Evolutionary conservation across 2,797 vertebrate genomes (phyloP).

Genomic region (Hozukius guyotensis): DNA sequence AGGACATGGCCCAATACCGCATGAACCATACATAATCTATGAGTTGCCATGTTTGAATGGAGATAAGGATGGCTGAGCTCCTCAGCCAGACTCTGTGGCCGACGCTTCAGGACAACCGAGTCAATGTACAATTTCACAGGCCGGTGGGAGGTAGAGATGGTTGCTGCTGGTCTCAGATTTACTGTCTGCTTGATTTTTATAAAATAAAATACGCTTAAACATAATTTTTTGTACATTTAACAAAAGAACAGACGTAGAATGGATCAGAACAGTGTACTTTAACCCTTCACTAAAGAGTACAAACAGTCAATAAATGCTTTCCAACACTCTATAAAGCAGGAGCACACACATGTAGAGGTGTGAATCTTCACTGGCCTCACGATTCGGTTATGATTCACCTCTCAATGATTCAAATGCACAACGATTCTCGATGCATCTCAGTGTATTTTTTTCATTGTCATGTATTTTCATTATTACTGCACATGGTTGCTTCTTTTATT

Average conservation of each 20-base stretch:
- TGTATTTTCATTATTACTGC: background rate
- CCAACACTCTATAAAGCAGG: too few species aligned
- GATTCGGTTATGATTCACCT: too few species aligned
- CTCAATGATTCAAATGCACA: too few species aligned
- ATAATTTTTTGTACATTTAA: background rate
- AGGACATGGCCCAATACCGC: constrained; percentile 42
- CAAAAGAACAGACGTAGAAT: background rate
- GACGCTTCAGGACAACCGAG: constrained; percentile 25
- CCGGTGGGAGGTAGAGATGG: constrained; percentile 1
- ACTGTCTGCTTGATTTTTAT: background rate
- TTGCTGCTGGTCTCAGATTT: background rate
- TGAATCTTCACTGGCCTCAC: too few species aligned
- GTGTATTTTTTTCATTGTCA: background rate
- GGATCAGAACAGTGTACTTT: background rate
- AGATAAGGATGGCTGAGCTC: constrained; percentile 37
- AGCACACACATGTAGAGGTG: too few species aligned
- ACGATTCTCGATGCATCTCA: too few species aligned
- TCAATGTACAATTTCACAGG: constrained; percentile 20
- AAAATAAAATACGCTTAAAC: background rate
- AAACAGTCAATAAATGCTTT: background rate
- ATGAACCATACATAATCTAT: constrained; percentile 68
- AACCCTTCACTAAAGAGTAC: background rate
- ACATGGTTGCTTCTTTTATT: too few species aligned
- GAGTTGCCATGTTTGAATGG: constrained; percentile 59
- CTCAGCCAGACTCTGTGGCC: constrained; percentile 17